Conservation (phyloP, 2,888 invertebrate genomes). For the Branchipolynoe longqiensis region DNA sequence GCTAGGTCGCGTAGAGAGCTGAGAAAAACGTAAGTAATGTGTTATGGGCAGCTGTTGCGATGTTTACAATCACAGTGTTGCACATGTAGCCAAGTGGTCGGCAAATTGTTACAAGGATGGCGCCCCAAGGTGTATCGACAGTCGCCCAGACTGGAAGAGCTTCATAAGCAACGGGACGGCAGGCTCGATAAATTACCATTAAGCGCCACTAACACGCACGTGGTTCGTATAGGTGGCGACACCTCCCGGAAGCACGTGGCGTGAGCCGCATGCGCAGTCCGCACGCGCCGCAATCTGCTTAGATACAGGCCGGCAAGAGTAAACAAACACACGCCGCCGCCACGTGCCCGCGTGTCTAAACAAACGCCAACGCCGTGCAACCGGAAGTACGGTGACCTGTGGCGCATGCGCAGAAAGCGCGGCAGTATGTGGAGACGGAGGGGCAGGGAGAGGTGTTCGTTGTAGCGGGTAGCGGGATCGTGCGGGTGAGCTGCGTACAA, state of each 20-base stretch:
- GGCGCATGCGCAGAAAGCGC: too few species aligned
- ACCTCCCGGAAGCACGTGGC: slow-evolving; percentile 28
- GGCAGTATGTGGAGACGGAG: too few species aligned
- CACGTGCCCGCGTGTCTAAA: slow-evolving; percentile 42
- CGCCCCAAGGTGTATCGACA: background rate
- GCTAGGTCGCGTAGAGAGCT: too few species aligned
- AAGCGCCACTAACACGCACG: background rate
- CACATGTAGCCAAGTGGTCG: too few species aligned
- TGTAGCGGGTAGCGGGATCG: too few species aligned
- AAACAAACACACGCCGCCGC: slow-evolving; percentile 34
- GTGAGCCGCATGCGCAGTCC: background rate
- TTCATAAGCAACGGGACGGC: background rate
- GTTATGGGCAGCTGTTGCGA: too few species aligned
- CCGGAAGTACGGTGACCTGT: too few species aligned
- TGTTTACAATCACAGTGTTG: too few species aligned
- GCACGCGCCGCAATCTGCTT: slow-evolving; percentile 12
- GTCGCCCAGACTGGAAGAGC: background rate
- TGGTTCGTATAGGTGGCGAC: background rate
- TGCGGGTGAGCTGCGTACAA: too few species aligned
- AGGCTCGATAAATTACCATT: background rate
- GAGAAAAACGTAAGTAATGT: too few species aligned
- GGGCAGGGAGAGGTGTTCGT: too few species aligned
- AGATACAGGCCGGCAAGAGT: slow-evolving; percentile 15
- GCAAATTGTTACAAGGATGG: too few species aligned
- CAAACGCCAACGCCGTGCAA: slow-evolving; percentile 4